These are phyloP conservation scores for Drosophila mettleri DNA, from an alignment of 2,888 invertebrate species.

Conservation along the genomic window DNA sequence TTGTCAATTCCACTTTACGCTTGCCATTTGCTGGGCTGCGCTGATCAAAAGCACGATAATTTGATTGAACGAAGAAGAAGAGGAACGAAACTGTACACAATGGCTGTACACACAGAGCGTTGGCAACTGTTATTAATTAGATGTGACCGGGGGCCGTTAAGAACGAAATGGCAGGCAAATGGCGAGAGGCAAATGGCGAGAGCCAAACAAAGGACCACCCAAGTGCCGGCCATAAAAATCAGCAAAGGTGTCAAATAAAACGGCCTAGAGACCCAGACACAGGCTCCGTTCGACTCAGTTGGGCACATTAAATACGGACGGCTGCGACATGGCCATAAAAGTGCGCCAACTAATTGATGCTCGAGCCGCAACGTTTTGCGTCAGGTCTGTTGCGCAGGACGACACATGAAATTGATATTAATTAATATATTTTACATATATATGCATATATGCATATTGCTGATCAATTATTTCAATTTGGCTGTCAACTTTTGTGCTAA, in stretches of 20 bases:
- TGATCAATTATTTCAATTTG: conserved; percentile 74
- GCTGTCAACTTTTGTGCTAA: conserved; percentile 57
- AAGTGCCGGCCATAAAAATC: conserved; percentile 66
- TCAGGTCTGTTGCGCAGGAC: background rate
- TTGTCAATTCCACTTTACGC: conserved; percentile 13
- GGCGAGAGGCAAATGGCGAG: conserved; percentile 15
- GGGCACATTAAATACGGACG: conserved; percentile 41
- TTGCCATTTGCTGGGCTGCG: conserved; percentile 6
- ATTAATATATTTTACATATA: conserved; percentile 52
- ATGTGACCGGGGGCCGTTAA: conserved; percentile 46
- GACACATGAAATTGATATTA: conserved; percentile 65
- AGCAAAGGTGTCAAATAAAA: conserved; percentile 71
- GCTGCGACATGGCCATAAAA: conserved; percentile 43
- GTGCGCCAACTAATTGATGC: conserved; percentile 61
- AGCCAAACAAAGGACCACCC: conserved; percentile 58
- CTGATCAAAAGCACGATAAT: conserved; percentile 20
- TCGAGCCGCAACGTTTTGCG: background rate
- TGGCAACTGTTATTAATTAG: conserved; percentile 46
- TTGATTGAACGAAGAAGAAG: conserved; percentile 11
- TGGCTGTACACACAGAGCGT: conserved; percentile 2
- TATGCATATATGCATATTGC: conserved; percentile 13
- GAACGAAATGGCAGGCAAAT: conserved; percentile 18
- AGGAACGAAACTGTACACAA: background rate
- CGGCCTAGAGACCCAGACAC: conserved; percentile 29
- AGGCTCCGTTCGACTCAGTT: conserved; percentile 6